These are phyloP conservation scores for Drosophila nigrodunni DNA, from an alignment of 1,140 invertebrate species.

Conservation along the genomic window DNA sequence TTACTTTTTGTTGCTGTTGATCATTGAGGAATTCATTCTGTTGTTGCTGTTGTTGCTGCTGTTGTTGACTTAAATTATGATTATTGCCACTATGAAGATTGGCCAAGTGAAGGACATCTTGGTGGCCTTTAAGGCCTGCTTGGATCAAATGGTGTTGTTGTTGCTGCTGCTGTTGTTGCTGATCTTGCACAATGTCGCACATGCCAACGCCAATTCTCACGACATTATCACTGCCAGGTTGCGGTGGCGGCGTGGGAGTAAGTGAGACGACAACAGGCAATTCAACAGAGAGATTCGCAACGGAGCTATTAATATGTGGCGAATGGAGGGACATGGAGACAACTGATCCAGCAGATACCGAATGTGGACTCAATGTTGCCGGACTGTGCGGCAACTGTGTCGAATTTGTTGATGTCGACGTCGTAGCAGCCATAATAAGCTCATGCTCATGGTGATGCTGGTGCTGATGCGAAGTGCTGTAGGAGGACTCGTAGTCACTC, in stretches of 20 bases:
- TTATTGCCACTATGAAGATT: slow-evolving; percentile 32
- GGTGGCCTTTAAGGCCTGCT: slow-evolving; percentile 6
- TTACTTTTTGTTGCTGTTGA: slow-evolving; percentile 16
- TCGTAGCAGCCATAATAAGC: slow-evolving; percentile 40
- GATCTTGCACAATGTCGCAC: slow-evolving; percentile 11
- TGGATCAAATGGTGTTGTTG: slow-evolving; percentile 5
- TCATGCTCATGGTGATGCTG: slow-evolving; percentile 57
- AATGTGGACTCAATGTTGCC: slow-evolving; percentile 85
- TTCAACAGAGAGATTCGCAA: slow-evolving; percentile 85
- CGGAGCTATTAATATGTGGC: slow-evolving; percentile 86
- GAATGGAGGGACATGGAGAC: slow-evolving; percentile 85
- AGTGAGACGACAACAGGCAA: slow-evolving; percentile 85
- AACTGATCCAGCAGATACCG: slow-evolving; percentile 85
- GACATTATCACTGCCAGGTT: slow-evolving; percentile 80
- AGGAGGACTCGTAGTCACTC: slow-evolving; percentile 64
- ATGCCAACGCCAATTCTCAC: slow-evolving; percentile 7
- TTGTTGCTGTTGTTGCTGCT: slow-evolving; percentile 68
- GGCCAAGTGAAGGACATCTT: slow-evolving; percentile 18
- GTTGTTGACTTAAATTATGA: slow-evolving; percentile 50
- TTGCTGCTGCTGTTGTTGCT: slow-evolving; percentile 10
- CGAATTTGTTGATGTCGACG: slow-evolving; percentile 44
- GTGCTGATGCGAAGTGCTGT: slow-evolving; percentile 6
- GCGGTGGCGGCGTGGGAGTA: slow-evolving; percentile 86
- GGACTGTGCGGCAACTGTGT: slow-evolving; percentile 65
- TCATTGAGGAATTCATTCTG: slow-evolving; percentile 30